Percentiles rank a stretch among this genome's conserved stretches.
These are phyloP conservation scores for Melolontha melolontha DNA, from an alignment of 2,888 invertebrate genomes.

Conservation along the genomic window DNA sequence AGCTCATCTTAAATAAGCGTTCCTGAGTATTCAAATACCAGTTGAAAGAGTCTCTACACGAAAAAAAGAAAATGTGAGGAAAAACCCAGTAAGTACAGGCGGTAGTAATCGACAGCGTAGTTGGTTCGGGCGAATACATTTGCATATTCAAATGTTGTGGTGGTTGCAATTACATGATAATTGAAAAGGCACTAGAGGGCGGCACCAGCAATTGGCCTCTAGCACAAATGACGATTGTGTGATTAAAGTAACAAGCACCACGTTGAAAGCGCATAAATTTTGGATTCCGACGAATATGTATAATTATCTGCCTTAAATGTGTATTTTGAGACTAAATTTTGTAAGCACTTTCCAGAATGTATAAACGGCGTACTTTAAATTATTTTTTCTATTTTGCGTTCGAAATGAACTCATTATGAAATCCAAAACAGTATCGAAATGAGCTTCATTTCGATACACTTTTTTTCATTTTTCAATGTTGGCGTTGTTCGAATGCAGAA, in stretches of 20 bases:
- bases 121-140: conserved; percentile 49
- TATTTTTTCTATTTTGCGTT: too few species aligned
- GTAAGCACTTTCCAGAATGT: too few species aligned
- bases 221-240: conserved; percentile 54
- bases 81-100: conserved; percentile 8
- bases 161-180: conserved; percentile 63
- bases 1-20: conserved; percentile 7
- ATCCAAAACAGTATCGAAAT: too few species aligned
- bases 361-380: too few species aligned
- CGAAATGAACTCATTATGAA: too few species aligned
- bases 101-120: conserved; percentile 15
- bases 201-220: conserved; percentile 57
- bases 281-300: background rate
- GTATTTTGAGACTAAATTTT: too few species aligned
- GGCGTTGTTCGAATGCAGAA: too few species aligned
- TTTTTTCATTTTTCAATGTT: too few species aligned
- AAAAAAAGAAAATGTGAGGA: conserved; percentile 8
- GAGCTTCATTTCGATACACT: too few species aligned
- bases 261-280: conserved; percentile 8
- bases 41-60: conserved; percentile 4
- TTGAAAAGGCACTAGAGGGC: conserved; percentile 62
- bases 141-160: conserved; percentile 64
- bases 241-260: conserved; percentile 50
- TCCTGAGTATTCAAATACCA: conserved; percentile 18
- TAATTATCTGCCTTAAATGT: too few species aligned